These are phyloP conservation scores for Carassius auratus DNA, from an alignment of 2,113 vertebrate genomes.

Conservation along the genomic window DNA sequence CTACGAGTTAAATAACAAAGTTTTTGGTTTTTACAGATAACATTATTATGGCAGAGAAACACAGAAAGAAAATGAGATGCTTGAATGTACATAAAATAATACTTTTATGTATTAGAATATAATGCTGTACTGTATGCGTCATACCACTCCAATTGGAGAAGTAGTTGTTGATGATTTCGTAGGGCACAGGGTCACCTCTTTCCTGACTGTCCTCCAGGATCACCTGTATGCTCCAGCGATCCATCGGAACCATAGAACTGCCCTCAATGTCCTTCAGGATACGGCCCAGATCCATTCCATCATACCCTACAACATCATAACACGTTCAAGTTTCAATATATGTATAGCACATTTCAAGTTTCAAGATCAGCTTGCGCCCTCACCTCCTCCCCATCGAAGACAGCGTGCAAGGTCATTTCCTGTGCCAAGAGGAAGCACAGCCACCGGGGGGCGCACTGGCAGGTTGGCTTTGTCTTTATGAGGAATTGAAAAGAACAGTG, in stretches of 20 bases:
- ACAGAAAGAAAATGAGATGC: background rate
- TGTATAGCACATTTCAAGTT: background rate
- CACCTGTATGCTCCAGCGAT: conserved; percentile 90
- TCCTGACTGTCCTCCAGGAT: conserved; percentile 78
- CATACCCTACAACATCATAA: conserved; percentile 78
- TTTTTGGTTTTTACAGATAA: too few relatives aligned
- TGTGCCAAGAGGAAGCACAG: conserved; percentile 89
- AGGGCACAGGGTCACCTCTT: conserved; percentile 88
- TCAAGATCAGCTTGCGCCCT: conserved; percentile 50
- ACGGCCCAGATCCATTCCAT: conserved; percentile 84
- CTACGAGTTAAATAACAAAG: background rate
- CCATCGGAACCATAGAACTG: conserved; percentile 77
- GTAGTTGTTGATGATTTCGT: conserved; percentile 96
- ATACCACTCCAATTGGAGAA: conserved; percentile 95
- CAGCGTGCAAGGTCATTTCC: conserved; percentile 93
- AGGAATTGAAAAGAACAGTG: conserved; percentile 31
- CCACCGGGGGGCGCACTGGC: conserved; percentile 82
- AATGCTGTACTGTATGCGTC: conserved; percentile 54
- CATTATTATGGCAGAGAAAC: too few relatives aligned
- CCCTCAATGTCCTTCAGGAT: conserved; percentile 85
- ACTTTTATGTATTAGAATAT: too few relatives aligned
- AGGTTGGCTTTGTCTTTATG: conserved; percentile 84
- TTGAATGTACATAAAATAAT: background rate
- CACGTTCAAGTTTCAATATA: background rate
- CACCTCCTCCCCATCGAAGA: conserved; percentile 93